Base-by-base conservation (phyloP, 1,140 invertebrate species). In the Hylaeus volcanicus region DNA sequence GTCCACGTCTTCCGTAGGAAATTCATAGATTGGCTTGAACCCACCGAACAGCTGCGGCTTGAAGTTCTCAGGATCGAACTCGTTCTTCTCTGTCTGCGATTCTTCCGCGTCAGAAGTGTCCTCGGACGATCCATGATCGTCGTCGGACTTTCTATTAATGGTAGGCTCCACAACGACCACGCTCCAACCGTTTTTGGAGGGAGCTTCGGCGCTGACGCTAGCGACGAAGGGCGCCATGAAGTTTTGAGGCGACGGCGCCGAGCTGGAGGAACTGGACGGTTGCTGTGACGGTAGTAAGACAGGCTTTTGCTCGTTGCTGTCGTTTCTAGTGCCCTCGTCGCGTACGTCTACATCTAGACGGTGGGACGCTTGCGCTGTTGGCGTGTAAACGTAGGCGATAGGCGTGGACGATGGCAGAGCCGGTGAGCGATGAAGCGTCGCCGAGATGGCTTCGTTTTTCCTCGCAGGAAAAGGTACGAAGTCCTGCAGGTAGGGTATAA, bases 191-290 rank as follows among this genome's bases (percentile, higher is more conserved):
- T 95, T 95, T 69, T 93, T 93, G 0, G 93, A 92, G 0, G 93
- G 93, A 2, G 89, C 86, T 76, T 87, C 86, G 0, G 95, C 92
- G 68, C 94, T 95, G 1, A 95, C 91, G 86, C 95, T 96, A 0
- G 96, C 95, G 11, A 96, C 94, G 79, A 96, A 96, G 0, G 96
- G 96, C 1, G 96, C 95, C 94, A 96, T 95, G 76, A 96, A 96
- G 84, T 95, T 94, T 79, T 95, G 94, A 0, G 93, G 92, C 3
- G 93, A 92, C 1, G 93, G 92, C 3, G 92, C 92, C 1, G 93
- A 93, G 37, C 90, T 93, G 0, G 93, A 92, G 1, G 93, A 94
- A 79, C 92, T 93, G 1, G 92, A 93, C 0, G 92, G 92, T 48
- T 93, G 92, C 8, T 93, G 92, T 0, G 92, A 93, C 0, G 92